Base-by-base conservation (phyloP, 2,888 invertebrate genomes). In the Lampropteryx suffumata region DNA sequence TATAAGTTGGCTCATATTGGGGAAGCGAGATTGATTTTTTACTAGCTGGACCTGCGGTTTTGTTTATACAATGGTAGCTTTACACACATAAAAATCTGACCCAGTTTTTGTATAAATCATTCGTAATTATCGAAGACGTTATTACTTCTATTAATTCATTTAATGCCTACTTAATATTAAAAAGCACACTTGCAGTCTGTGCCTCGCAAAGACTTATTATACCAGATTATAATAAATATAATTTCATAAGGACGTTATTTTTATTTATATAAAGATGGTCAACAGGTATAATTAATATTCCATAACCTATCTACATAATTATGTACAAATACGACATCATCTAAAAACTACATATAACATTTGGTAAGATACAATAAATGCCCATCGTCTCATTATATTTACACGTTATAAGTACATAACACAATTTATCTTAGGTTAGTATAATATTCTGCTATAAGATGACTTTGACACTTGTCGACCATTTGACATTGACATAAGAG, bases 201-300 rank as follows among this genome's bases (percentile, higher is more conserved):
- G 69, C 69, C 56, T 64, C 44, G 71, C 67, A 71, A 61, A 67
- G 63, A 71, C 68, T n/a, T n/a, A 55, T 61, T 10, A 28, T 44
- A 30, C 2, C 17, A 21, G 14, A n/a, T 37, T 14, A n/a, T n/a
- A 27, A 13, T 49, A 35, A 17, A 41, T 41, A 29, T 46, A 44
- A 49, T 49, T 50, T 41, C 8, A 50, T 4, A 45, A 41, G 52
- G 50, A 55, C 48, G 53, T 42, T 54, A 12, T 47, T 21, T 42
- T 35, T 39, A 53, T 9, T 24, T 6, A 14, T 33, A 28, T 9
- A 41, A 35, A 44, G 35, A 54, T 55, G 49, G 50, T 58, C 56
- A 47, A 55, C 56, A 61, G 37, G 36, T 34, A 44, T 14, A 13
- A 36, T 32, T 28, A 32, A 30, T 47, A 53, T 35, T 17, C 12